phyloP scores from a whole-genome alignment of 1,140 invertebrate genomes.

The Calosoma granatense region DNA sequence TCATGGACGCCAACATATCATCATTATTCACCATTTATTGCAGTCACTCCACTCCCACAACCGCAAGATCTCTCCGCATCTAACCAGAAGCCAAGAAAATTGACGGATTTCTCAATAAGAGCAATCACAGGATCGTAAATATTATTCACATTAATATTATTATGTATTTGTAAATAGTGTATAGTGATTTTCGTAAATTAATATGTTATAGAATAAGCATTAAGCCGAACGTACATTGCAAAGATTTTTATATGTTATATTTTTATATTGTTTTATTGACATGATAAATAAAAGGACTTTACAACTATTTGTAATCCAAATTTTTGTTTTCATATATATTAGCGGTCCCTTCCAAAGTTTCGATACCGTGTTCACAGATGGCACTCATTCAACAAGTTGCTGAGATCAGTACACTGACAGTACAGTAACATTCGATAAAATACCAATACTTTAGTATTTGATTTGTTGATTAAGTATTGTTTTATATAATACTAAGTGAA shows the following conservation, averaged over 20 bases:
- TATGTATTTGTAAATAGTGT: background rate
- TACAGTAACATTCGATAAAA: too few relatives aligned
- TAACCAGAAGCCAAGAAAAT: slow-evolving; percentile 5
- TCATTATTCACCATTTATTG: background rate
- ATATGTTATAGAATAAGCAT: background rate
- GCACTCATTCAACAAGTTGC: too few relatives aligned
- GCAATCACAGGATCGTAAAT: slow-evolving; percentile 12
- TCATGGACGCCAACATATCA: background rate
- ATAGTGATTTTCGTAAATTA: background rate
- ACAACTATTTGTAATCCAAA: slow-evolving; percentile 41
- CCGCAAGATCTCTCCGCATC: slow-evolving; percentile 9
- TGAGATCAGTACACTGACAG: too few relatives aligned
- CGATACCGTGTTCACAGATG: too few relatives aligned
- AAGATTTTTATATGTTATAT: slow-evolving; percentile 5
- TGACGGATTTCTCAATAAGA: slow-evolving; percentile 15
- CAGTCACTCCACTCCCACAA: background rate
- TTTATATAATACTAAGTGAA: too few relatives aligned
- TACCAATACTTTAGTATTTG: too few relatives aligned
- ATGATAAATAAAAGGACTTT: slow-evolving; percentile 22
- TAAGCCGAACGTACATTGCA: background rate
- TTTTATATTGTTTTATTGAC: slow-evolving; percentile 10
- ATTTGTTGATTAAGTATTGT: too few relatives aligned
- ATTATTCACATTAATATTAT: background rate
- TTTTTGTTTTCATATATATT: too few relatives aligned
- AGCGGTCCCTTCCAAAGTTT: too few relatives aligned